A percentile compares a stretch with the other conserved stretches of the same genome.
phyloP scores from a whole-genome alignment of 2,113 vertebrate species.

The Xenus cinereus region DNA sequence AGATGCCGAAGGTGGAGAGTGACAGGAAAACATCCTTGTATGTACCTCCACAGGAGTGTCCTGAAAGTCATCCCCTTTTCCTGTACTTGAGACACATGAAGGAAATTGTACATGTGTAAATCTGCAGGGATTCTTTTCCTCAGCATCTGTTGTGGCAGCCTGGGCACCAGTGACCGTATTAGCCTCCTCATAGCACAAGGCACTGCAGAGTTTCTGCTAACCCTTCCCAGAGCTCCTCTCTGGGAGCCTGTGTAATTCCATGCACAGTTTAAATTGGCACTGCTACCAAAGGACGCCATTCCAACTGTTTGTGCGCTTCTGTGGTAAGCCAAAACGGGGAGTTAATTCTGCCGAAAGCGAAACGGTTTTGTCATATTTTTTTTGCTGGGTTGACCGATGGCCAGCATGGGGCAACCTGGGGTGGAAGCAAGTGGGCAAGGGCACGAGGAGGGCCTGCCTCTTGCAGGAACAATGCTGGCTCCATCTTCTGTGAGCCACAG shows the following conservation, averaged over 20 bases:
- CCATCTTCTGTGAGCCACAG: neutral
- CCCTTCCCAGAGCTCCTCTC: neutral
- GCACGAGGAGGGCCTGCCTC: fast-evolving
- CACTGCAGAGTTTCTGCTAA: neutral
- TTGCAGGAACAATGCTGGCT: neutral
- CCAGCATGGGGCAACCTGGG: neutral
- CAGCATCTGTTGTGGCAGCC: neutral
- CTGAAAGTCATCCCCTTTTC: neutral
- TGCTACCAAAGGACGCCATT: neutral
- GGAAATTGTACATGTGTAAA: neutral
- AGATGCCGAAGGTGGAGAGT: neutral
- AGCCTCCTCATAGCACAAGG: neutral
- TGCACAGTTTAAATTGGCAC: neutral
- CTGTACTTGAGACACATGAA: fast-evolving
- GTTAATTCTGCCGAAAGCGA: neutral
- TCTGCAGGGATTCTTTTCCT: neutral
- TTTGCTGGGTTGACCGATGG: neutral
- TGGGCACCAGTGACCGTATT: neutral
- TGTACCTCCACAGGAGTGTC: neutral
- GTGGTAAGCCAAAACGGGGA: neutral
- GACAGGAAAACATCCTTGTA: fast-evolving
- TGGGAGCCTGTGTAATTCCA: neutral
- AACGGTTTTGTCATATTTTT: neutral
- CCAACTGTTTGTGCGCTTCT: neutral
- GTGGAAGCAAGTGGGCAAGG: neutral